Conservation (phyloP, 2,888 invertebrate genomes). For the Dioctria linearis region DNA sequence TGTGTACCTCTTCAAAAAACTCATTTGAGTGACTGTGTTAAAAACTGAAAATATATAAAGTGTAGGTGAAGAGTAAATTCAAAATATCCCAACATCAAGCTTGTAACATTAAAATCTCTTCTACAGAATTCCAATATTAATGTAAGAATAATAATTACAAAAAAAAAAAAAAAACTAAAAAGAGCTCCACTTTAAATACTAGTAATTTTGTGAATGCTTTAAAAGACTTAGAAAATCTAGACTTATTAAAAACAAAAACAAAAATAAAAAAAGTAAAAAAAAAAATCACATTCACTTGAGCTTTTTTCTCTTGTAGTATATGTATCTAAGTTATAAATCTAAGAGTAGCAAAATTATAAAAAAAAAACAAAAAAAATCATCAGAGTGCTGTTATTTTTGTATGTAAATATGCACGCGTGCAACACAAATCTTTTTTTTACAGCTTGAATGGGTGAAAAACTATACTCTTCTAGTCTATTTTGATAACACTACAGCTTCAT, state of each 20-base stretch:
- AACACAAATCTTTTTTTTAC: background rate
- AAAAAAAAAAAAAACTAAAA: slow-evolving; percentile 1
- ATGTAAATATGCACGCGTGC: slow-evolving; percentile 3
- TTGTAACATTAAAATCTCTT: too few species aligned
- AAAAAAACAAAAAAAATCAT: background rate
- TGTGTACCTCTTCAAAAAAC: too few species aligned
- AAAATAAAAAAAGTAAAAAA: background rate
- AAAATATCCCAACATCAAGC: too few species aligned
- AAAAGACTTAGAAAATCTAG: slow-evolving; percentile 37
- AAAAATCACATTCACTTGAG: slow-evolving; percentile 54
- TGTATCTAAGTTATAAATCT: slow-evolving; percentile 22
- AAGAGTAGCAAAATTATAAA: background rate
- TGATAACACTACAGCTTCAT: background rate
- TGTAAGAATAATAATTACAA: too few species aligned
- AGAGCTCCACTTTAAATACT: background rate
- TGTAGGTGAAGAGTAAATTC: too few species aligned
- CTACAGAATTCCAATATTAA: too few species aligned
- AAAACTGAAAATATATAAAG: too few species aligned
- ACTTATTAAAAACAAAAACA: background rate
- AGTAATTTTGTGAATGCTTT: slow-evolving; percentile 43
- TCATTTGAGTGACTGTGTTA: too few species aligned
- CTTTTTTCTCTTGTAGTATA: slow-evolving; percentile 32
- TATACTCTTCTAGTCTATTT: too few species aligned
- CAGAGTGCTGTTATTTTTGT: slow-evolving; percentile 5
- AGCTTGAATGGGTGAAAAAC: background rate